Base-by-base conservation (phyloP, 2,797 vertebrate species). In the Muscicapa comitata region DNA sequence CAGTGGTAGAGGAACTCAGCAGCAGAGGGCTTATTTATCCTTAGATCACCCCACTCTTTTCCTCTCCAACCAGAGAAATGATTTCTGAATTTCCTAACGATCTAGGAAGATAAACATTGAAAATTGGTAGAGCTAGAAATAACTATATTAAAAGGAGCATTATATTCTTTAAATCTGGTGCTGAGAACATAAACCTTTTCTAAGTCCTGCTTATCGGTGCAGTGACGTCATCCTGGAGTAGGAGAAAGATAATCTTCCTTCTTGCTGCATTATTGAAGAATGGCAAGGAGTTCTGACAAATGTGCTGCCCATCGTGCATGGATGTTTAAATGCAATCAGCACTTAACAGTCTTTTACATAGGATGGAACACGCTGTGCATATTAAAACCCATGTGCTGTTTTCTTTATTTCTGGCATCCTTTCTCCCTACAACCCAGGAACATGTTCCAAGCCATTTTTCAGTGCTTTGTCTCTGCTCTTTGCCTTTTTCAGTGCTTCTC, bases 131-230 rank as follows among this genome's bases (percentile, higher is more conserved):
- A 91, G 68, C 55, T 81, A 66, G 73, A 94, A 94, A 92, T 90
- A 81, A 93, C 80, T 79, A 51, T 43, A 80, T 82, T 94, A 86
- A 91, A 93, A 91, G 89, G 57, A 85, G 94, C 53, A 96, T 95
- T 96, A 95, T 78, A 92, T 74, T 94, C 89, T 92, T 95, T 95
- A 94, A 96, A 86, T 87, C 90, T 95, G 80, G 70, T 94, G 93
- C 54, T 96, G 94, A 97, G 84, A 95, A 79, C 83, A 97, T 97
- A 97, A 86, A 89, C 91, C 96, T 97, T 95, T 85, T 50, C 43
- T 95, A 96, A 68, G 65, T 91, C 87, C 78, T 86, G 29, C 96
- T 97, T 95, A 96, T 96, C 78, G 18, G 71, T 47, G 59, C 59
- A 90, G 42, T 88, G 93, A 96, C 95, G 71, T 97, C 92, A 96